These are phyloP conservation scores for Oryctolagus cuniculus DNA, from an alignment of 2,113 vertebrate genomes.

Conservation along the genomic window mOryCun1.1 NC_091432.1:104027501-104028000, in stretches of 20 bases:
- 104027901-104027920: too few species aligned
- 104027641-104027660: constrained; percentile 41
- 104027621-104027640: neutral
- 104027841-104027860: too few species aligned
- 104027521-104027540: neutral
- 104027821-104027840: too few species aligned
- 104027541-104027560: neutral
- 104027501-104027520: neutral
- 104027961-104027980: too few species aligned
- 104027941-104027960: too few species aligned
- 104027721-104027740: neutral
- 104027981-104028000: too few species aligned
- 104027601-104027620: constrained; percentile 55
- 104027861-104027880: too few species aligned
- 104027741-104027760: neutral
- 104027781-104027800: neutral
- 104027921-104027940: too few species aligned
- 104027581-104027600: constrained; percentile 46
- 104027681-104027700: neutral
- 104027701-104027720: neutral
- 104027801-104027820: too few species aligned
- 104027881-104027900: too few species aligned
- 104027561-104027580: neutral
- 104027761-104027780: constrained; percentile 24
- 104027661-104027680: neutral